Evolutionary conservation across 1,140 invertebrate genomes (phyloP).

Genomic region (Hypsibius dujardini): DNA sequence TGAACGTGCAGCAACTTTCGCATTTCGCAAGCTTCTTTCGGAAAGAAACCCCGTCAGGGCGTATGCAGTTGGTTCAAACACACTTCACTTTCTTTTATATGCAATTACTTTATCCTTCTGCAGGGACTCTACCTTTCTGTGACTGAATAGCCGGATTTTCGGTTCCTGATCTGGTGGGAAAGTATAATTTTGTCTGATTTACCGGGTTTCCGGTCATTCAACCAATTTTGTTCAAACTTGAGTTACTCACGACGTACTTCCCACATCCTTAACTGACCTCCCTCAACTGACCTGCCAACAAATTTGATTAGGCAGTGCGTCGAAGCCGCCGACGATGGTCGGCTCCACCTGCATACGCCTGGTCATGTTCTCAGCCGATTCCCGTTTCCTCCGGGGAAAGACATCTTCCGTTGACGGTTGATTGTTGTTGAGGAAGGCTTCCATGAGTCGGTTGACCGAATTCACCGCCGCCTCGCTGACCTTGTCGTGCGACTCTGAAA

Average conservation of each 20-base stretch:
- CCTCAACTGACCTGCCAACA: constrained; percentile 4
- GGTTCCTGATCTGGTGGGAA: neutral
- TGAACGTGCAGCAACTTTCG: too few relatives aligned
- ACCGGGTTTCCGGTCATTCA: neutral
- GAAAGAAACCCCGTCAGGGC: too few relatives aligned
- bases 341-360: neutral
- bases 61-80: too few relatives aligned
- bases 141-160: too few relatives aligned
- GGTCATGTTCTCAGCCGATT: too few relatives aligned
- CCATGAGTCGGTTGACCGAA: neutral
- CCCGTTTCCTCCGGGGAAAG: neutral
- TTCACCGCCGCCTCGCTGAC: neutral
- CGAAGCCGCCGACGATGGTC: constrained; percentile 9
- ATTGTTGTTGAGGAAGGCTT: neutral
- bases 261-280: neutral
- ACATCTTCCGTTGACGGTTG: neutral
- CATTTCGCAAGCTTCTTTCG: too few relatives aligned
- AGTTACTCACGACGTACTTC: too few relatives aligned
- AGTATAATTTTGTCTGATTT: neutral
- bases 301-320: constrained; percentile 7
- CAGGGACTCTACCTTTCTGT: too few relatives aligned
- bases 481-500: neutral
- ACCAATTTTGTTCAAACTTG: neutral
- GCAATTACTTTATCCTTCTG: too few relatives aligned
- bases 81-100: too few relatives aligned